These are phyloP conservation scores for Conopomorpha cramerella DNA, from an alignment of 1,140 invertebrate species.

Conservation along the genomic window DNA sequence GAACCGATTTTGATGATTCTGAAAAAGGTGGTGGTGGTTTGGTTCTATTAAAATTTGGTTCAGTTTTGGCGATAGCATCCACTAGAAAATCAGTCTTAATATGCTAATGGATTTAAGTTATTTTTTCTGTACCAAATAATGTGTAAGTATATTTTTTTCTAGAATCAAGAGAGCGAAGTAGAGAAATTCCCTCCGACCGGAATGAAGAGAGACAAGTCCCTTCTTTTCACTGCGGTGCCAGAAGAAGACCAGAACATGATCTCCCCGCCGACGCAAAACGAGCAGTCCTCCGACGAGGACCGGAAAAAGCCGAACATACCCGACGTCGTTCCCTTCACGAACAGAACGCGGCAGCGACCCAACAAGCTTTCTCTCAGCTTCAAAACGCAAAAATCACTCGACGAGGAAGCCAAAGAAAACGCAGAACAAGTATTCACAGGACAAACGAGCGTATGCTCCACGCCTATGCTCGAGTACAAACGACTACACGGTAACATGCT, in stretches of 20 bases:
- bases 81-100: too few relatives aligned
- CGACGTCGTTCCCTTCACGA: conserved; percentile 53
- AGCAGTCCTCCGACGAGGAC: conserved; percentile 18
- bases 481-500: conserved; percentile 71
- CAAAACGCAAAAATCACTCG: conserved; percentile 60
- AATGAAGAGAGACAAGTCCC: conserved; percentile 76
- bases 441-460: conserved; percentile 73
- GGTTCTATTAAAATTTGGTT: too few relatives aligned
- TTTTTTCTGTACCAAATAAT: too few relatives aligned
- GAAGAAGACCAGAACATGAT: conserved; percentile 68
- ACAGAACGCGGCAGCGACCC: conserved; percentile 54
- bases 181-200: conserved; percentile 34
- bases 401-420: conserved; percentile 50
- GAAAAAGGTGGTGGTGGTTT: too few relatives aligned
- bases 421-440: conserved; percentile 63
- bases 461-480: conserved; percentile 74
- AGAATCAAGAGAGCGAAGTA: conserved; percentile 18
- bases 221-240: conserved; percentile 77
- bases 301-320: conserved; percentile 43
- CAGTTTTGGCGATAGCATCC: too few relatives aligned
- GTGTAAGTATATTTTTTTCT: too few relatives aligned
- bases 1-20: too few relatives aligned
- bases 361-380: conserved; percentile 63
- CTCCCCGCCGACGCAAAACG: conserved; percentile 29
- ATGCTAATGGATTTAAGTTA: too few relatives aligned